Conservation (phyloP, 2,113 vertebrate genomes). For the western clawed frog (Xenopus tropicalis) region UCB_Xtro_10.0 CM004451.2:22146501-22147000, state of each 20-base stretch:
- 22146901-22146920: constrained; percentile 42
- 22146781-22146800: constrained; percentile 30
- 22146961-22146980: constrained; percentile 3
- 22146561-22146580: constrained; percentile 18
- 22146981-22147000: constrained; percentile 25
- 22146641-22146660: constrained; percentile 42
- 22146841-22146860: constrained; percentile 39
- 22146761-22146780: constrained; percentile 29
- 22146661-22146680: constrained; percentile 45
- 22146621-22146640: constrained; percentile 22
- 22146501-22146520: constrained; percentile 13
- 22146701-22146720: constrained; percentile 26
- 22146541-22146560: constrained; percentile 23
- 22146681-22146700: constrained; percentile 31
- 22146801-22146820: constrained; percentile 36
- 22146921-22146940: constrained; percentile 4
- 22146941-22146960: constrained; percentile 17
- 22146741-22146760: constrained; percentile 17
- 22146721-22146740: constrained; percentile 44
- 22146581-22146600: constrained; percentile 22
- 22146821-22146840: constrained; percentile 21
- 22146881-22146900: constrained; percentile 32
- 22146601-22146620: constrained; percentile 19
- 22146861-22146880: constrained; percentile 43
- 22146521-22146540: constrained; percentile 32